Conservation (phyloP, 1,140 invertebrate species). For the Littorina saxatilis region DNA sequence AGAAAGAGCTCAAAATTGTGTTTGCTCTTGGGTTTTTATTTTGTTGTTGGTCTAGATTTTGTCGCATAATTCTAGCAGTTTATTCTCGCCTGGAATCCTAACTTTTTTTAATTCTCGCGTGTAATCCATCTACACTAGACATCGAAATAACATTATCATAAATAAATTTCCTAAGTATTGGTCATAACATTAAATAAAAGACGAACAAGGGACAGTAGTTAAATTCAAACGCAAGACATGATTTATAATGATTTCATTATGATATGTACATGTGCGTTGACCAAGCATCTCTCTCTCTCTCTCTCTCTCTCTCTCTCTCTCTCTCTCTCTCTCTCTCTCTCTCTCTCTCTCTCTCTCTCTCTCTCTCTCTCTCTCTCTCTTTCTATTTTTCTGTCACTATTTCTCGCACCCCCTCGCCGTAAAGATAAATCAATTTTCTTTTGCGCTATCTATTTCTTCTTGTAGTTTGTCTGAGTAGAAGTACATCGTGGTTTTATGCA, state of each 20-base stretch:
- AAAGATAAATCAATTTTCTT: no score
- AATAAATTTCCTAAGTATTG: background rate
- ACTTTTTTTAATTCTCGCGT: background rate
- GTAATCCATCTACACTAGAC: background rate
- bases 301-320: conserved; percentile 3
- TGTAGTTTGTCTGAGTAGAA: no score
- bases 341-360: conserved; percentile 4
- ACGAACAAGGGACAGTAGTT: background rate
- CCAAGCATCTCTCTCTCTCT: background rate
- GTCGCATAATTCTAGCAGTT: no score
- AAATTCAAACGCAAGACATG: background rate
- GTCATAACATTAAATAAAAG: background rate
- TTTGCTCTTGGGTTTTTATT: no score
- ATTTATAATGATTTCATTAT: background rate
- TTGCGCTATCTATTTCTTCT: no score
- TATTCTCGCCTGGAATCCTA: no score
- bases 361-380: conserved; percentile 4
- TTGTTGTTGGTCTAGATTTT: no score
- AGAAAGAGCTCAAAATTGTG: no score
- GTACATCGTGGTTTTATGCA: background rate
- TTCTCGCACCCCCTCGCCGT: no score
- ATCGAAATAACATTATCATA: background rate
- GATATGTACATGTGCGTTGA: no score
- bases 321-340: background rate
- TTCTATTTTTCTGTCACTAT: background rate